Percentiles rank a stretch among this genome's conserved stretches.
Conservation (phyloP, 2,888 invertebrate species). For the Conus canariensis region DNA sequence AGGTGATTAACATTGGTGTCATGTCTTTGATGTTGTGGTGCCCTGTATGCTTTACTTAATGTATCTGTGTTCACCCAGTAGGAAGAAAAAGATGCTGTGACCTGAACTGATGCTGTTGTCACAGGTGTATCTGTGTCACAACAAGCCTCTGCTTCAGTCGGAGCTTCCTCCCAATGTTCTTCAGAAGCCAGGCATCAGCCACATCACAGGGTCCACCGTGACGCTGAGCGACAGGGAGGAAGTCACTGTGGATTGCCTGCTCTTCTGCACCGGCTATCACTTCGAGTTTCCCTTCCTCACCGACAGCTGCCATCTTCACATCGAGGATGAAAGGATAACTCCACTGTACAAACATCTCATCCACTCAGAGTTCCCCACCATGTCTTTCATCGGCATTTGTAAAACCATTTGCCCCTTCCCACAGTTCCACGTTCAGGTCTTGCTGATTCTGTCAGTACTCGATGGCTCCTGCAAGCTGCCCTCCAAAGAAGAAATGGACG, state of each 20-base stretch:
- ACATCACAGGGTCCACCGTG: conserved; percentile 45
- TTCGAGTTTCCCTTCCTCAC: conserved; percentile 83
- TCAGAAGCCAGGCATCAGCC: conserved; percentile 68
- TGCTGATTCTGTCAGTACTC: conserved; percentile 83
- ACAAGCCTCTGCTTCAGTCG: conserved; percentile 58
- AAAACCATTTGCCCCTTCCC: conserved; percentile 91
- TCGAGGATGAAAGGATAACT: conserved; percentile 89
- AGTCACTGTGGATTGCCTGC: conserved; percentile 74
- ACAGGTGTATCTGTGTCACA: conserved; percentile 76
- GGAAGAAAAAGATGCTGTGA: no score
- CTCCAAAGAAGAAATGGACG: conserved; percentile 84
- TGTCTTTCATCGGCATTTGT: conserved; percentile 91
- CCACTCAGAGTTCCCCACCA: conserved; percentile 88
- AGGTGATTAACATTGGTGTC: no score
- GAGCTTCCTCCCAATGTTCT: conserved; percentile 67
- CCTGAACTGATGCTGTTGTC: neutral
- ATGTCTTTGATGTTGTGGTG: no score
- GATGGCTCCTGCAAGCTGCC: conserved; percentile 84
- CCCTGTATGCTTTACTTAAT: no score
- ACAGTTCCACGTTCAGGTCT: conserved; percentile 90
- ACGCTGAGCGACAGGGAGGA: conserved; percentile 33
- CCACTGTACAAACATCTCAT: conserved; percentile 92
- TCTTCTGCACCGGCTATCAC: conserved; percentile 88
- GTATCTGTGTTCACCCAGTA: no score
- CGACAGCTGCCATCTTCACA: conserved; percentile 33